Base-by-base conservation (phyloP, 1,140 invertebrate genomes). In the Proctacanthus coquilletti region DNA sequence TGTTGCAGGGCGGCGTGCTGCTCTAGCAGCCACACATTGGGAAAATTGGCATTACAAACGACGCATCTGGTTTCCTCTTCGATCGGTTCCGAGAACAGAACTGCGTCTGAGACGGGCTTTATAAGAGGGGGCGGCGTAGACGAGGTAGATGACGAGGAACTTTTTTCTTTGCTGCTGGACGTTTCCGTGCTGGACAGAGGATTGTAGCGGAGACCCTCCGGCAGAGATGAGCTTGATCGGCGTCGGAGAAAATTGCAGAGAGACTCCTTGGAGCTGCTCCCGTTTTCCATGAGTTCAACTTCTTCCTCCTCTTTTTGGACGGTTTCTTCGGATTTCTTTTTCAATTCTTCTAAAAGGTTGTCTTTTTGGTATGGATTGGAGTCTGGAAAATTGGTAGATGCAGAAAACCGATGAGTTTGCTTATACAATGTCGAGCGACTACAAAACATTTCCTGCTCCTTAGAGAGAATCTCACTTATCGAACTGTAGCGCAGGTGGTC, bases 1-100 rank as follows among this genome's bases (percentile, higher is more conserved):
- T 86, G 82, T 51, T 86, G 82, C 1, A 85, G 59, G 1, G 80
- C 70, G 1, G 79, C 78, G 47, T 85, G 82, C 41, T 82, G 74
- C 54, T 85, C 81, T 15, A 86, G 61, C 5, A 85, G 65, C 81
- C 80, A 84, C 1, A 77, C 68, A 5, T 81, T 81, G 10, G 83
- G 83, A 49, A 86, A 86, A 6, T 74, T 77, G 2, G 83, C 83
- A 45, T 84, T 69, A 52, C 83, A 86, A 1, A 83, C 76, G 3
- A 77, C 72, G 50, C 82, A 86, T 5, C 53, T 52, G 11, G 56
- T 60, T 43, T 60, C 56, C 46, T 60, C 56, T 44, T 60, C 56
- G 23, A 60, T 60, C 25, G 56, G 46, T n/a, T 59, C 55, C 21
- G 56, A 56, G 34, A 58, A 58, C 11, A 58, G 53, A 3, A 19